These are phyloP conservation scores for Eupithecia insigniata DNA, from an alignment of 2,888 invertebrate genomes.

Conservation along the genomic window DNA sequence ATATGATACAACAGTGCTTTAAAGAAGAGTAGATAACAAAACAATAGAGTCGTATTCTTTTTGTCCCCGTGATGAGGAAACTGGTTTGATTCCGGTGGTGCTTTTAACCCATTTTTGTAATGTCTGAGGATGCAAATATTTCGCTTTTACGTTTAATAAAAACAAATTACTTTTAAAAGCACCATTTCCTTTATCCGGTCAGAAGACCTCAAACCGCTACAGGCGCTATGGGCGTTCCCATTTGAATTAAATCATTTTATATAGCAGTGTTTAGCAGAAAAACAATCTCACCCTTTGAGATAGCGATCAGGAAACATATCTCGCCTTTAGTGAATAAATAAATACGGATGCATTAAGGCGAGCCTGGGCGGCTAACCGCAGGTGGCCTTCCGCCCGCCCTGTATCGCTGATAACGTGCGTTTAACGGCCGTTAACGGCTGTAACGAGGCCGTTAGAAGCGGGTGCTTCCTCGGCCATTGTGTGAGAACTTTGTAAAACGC, in stretches of 20 bases:
- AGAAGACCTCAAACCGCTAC: slow-evolving; percentile 21
- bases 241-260: slow-evolving; percentile 9
- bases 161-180: slow-evolving; percentile 19
- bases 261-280: slow-evolving; percentile 28
- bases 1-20: background rate
- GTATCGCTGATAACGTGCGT: slow-evolving; percentile 69
- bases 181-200: slow-evolving; percentile 26
- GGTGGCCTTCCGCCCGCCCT: slow-evolving; percentile 77
- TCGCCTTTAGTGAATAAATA: slow-evolving; percentile 73
- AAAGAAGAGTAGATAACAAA: background rate
- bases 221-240: slow-evolving; percentile 16
- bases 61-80: background rate
- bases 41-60: background rate
- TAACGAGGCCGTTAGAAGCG: slow-evolving; percentile 80
- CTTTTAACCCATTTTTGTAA: slow-evolving; percentile 9
- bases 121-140: slow-evolving; percentile 14
- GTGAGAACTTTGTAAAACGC: slow-evolving; percentile 59
- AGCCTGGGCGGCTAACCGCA: slow-evolving; percentile 71
- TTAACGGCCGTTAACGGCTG: slow-evolving; percentile 74
- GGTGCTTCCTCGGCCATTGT: slow-evolving; percentile 77
- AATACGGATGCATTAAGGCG: slow-evolving; percentile 82
- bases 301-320: slow-evolving; percentile 78
- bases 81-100: slow-evolving; percentile 5
- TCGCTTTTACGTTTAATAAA: slow-evolving; percentile 17
- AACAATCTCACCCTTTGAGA: slow-evolving; percentile 53